phyloP scores from a whole-genome alignment of 2,113 vertebrate species.

The Fregetta grallaria region DNA sequence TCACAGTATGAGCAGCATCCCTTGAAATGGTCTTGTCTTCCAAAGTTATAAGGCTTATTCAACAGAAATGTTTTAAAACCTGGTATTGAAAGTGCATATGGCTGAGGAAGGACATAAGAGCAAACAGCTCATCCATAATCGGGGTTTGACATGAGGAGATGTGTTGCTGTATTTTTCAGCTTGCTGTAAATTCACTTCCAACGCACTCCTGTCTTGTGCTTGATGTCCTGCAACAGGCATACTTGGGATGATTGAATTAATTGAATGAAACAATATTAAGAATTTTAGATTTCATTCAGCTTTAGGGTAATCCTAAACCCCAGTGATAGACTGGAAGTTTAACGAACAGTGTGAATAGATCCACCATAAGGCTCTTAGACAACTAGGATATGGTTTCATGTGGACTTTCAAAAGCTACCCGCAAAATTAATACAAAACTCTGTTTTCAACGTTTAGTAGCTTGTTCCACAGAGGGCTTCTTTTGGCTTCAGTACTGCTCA shows the following conservation, averaged over 20 bases:
- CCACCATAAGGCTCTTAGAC: not conserved
- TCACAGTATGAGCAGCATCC: not conserved
- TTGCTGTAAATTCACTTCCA: conserved; percentile 13
- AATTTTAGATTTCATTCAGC: not conserved
- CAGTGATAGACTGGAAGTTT: not conserved
- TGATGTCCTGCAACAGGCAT: not conserved
- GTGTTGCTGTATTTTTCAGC: not conserved
- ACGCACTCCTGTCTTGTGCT: not conserved
- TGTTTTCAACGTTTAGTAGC: not conserved
- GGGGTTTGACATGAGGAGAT: conserved; percentile 8
- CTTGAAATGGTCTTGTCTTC: not conserved
- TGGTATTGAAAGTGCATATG: not conserved
- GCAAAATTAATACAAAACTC: not conserved
- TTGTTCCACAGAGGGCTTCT: not conserved
- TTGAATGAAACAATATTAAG: not conserved
- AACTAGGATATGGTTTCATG: not conserved
- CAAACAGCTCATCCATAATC: conserved; percentile 18
- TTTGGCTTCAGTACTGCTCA: not conserved
- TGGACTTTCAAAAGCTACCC: not conserved
- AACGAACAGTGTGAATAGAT: not conserved
- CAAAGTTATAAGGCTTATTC: not conserved
- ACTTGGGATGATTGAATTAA: not conserved
- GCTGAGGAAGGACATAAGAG: not conserved
- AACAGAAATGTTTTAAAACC: not conserved
- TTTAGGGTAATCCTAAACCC: not conserved